A percentile compares a stretch with the other conserved stretches of the same genome.
These are phyloP conservation scores for Meloe dianella DNA, from an alignment of 2,888 invertebrate genomes.

Conservation along the genomic window DNA sequence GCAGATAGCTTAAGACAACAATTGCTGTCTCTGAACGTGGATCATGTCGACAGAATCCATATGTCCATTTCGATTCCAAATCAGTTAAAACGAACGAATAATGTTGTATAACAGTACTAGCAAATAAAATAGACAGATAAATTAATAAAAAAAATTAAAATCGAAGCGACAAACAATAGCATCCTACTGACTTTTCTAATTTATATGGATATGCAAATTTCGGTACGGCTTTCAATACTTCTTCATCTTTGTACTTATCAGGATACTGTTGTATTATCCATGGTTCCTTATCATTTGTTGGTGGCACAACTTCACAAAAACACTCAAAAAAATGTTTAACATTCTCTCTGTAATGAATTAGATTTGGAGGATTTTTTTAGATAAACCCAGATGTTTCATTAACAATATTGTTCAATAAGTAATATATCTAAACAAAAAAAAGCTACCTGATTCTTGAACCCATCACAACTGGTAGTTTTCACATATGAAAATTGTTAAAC, in stretches of 20 bases:
- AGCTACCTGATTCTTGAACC: constrained; percentile 63
- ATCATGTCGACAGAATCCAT: constrained; percentile 96
- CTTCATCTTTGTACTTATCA: constrained; percentile 80
- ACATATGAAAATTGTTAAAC: not conserved
- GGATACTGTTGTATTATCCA: constrained; percentile 87
- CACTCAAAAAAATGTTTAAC: constrained; percentile 81
- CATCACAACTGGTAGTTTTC: constrained; percentile 48
- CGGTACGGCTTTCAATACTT: constrained; percentile 84
- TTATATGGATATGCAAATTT: constrained; percentile 91
- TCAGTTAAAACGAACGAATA: constrained; percentile 98
- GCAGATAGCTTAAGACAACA: constrained; percentile 85
- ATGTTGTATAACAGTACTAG: constrained; percentile 84
- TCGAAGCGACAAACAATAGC: not conserved
- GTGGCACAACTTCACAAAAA: constrained; percentile 80
- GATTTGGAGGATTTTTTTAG: not conserved
- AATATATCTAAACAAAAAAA: not conserved
- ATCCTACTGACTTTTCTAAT: constrained; percentile 72
- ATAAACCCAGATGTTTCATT: not conserved
- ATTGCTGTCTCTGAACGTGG: constrained; percentile 86
- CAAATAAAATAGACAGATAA: constrained; percentile 32
- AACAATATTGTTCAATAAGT: constrained; percentile 3
- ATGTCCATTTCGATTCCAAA: constrained; percentile 94
- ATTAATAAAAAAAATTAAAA: constrained; percentile 24
- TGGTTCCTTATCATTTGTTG: constrained; percentile 68
- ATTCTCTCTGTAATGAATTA: constrained; percentile 70